phyloP scores from a whole-genome alignment of 2,797 vertebrate genomes.

The Sebastes itinus region DNA sequence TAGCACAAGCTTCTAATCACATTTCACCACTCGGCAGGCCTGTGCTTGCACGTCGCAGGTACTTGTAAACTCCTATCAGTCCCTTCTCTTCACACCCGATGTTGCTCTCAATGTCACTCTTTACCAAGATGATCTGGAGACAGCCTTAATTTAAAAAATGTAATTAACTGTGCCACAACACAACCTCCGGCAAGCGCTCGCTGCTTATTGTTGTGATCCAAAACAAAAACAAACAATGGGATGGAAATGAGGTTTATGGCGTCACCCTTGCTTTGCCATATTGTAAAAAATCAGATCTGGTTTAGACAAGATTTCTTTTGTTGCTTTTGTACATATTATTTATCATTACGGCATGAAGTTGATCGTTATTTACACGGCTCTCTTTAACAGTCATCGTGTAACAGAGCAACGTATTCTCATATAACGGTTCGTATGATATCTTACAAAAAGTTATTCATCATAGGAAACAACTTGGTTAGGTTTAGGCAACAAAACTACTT shows the following conservation, averaged over 20 bases:
- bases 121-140: constrained; percentile 79
- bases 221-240: constrained; percentile 67
- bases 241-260: constrained; percentile 47
- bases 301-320: constrained; percentile 7
- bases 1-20: constrained; percentile 82
- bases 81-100: constrained; percentile 87
- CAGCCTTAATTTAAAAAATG: constrained; percentile 86
- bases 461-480: too few species aligned
- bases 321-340: neutral
- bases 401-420: neutral
- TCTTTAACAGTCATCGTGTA: neutral
- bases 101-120: constrained; percentile 86
- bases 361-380: constrained; percentile 4
- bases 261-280: neutral
- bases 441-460: too few species aligned
- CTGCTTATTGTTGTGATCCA: constrained; percentile 55
- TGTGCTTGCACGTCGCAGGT: constrained; percentile 86
- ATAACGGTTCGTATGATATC: too few species aligned
- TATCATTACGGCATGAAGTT: neutral
- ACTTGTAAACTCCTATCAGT: constrained; percentile 89
- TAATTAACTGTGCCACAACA: constrained; percentile 83
- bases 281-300: constrained; percentile 21
- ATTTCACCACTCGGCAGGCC: constrained; percentile 85
- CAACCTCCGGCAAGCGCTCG: constrained; percentile 57
- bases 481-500: too few species aligned